Evolutionary conservation across 2,797 vertebrate species (phyloP).

Genomic region (Aeoliscus strigatus): DNA sequence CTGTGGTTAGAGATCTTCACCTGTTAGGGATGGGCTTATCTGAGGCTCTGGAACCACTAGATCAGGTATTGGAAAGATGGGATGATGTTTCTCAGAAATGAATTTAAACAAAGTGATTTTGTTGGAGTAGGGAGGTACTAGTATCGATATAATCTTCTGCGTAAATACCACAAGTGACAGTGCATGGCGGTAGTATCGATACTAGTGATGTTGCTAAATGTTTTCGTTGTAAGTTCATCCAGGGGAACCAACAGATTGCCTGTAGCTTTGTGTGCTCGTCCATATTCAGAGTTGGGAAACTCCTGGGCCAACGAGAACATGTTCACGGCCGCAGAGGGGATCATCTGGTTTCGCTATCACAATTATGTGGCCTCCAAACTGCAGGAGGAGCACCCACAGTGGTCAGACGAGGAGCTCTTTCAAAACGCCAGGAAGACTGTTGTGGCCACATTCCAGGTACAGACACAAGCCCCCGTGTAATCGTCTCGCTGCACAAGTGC

Average conservation of each 20-base stretch:
- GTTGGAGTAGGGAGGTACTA: no score
- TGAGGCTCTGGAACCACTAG: no score
- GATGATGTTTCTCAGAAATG: no score
- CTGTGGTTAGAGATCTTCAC: slow-evolving; percentile 18
- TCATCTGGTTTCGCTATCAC: slow-evolving; percentile 96
- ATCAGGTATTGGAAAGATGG: no score
- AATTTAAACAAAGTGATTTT: no score
- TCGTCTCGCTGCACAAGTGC: slow-evolving; percentile 38
- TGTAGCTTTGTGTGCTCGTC: slow-evolving; percentile 28
- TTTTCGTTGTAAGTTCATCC: no score
- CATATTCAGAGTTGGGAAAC: slow-evolving; percentile 84
- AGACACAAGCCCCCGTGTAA: slow-evolving; percentile 54
- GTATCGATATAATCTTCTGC: no score
- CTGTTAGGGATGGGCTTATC: not conserved
- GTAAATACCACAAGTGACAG: no score
- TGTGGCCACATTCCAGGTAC: slow-evolving; percentile 92
- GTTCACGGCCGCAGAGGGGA: slow-evolving; percentile 85
- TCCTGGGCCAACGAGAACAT: slow-evolving; percentile 89
- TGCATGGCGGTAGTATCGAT: no score
- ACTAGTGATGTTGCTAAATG: no score
- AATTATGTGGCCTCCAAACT: slow-evolving; percentile 80
- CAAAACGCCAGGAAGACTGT: slow-evolving; percentile 88
- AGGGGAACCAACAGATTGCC: no score
- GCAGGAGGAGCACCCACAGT: slow-evolving; percentile 68
- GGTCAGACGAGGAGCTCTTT: slow-evolving; percentile 92